phyloP scores from a whole-genome alignment of 2,888 invertebrate genomes.

The Drosophila lacicola region DNA sequence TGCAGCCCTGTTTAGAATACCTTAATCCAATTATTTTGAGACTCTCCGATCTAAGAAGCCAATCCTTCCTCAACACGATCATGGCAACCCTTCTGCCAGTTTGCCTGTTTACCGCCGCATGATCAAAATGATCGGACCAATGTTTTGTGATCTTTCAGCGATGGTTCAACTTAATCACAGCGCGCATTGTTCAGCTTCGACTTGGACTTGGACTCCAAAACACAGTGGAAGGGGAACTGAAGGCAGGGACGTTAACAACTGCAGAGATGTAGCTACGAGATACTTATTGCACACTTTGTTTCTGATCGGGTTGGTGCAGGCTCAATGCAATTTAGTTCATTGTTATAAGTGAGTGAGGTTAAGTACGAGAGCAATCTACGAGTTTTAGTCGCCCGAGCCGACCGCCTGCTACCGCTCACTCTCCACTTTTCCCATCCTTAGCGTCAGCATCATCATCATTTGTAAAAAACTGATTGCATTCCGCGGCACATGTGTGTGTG shows the following conservation, averaged over 20 bases:
- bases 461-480: conserved; percentile 80
- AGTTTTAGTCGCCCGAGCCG: conserved; percentile 29
- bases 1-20: too few species aligned
- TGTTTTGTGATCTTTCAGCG: conserved; percentile 79
- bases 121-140: conserved; percentile 73
- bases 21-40: too few species aligned
- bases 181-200: conserved; percentile 61
- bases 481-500: conserved; percentile 46
- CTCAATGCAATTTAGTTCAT: conserved; percentile 81
- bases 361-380: conserved; percentile 73
- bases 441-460: conserved; percentile 76
- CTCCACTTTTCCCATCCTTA: conserved; percentile 8
- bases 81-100: conserved; percentile 16
- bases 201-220: conserved; percentile 7
- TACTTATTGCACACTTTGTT: conserved; percentile 72
- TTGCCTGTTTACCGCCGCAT: conserved; percentile 46
- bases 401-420: conserved; percentile 4
- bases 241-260: conserved; percentile 63
- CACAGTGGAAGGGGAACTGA: conserved; percentile 4
- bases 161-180: conserved; percentile 78
- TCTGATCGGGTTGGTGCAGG: conserved; percentile 53
- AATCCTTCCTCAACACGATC: conserved; percentile 5
- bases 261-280: conserved; percentile 65
- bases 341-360: conserved; percentile 83
- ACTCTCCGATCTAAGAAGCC: too few species aligned